A percentile compares a stretch with the other conserved stretches of the same genome.
phyloP scores from a whole-genome alignment of 1,140 invertebrate genomes.

The Ladona fulva region DNA sequence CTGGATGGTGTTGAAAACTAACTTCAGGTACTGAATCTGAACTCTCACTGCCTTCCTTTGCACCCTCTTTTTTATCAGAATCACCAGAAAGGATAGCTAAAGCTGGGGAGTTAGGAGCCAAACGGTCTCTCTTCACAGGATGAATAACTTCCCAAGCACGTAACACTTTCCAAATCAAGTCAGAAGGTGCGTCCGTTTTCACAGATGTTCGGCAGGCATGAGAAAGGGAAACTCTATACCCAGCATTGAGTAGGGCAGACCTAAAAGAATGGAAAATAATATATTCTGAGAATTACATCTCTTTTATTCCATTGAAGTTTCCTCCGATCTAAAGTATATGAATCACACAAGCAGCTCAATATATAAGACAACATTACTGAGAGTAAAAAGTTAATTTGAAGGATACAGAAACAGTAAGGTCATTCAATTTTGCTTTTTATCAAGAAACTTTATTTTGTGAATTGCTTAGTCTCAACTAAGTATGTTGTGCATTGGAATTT shows the following conservation, averaged over 20 bases:
- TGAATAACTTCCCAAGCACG: constrained; percentile 65
- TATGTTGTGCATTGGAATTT: no score
- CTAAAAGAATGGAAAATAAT: constrained; percentile 42
- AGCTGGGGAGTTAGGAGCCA: constrained; percentile 43
- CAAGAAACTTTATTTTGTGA: no score
- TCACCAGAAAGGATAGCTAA: constrained; percentile 46
- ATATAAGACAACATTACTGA: no score
- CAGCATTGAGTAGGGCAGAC: constrained; percentile 88
- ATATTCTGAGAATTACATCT: no score
- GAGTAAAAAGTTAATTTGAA: no score
- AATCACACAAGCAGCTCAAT: no score
- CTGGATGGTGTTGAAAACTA: constrained; percentile 49
- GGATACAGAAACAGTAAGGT: no score
- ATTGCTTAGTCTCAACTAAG: no score
- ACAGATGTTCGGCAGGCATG: constrained; percentile 81
- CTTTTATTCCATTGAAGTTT: no score
- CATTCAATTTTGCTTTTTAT: no score
- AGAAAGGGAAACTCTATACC: constrained; percentile 85
- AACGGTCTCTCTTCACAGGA: constrained; percentile 44
- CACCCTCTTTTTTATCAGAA: no score
- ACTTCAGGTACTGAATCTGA: constrained; percentile 39
- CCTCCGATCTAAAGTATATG: no score
- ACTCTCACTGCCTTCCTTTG: neutral
- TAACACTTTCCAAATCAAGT: constrained; percentile 89
- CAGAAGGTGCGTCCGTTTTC: constrained; percentile 86